Evolutionary conservation across 1,140 invertebrate genomes (phyloP).

Genomic region (Thereuonema tuberculata): DNA sequence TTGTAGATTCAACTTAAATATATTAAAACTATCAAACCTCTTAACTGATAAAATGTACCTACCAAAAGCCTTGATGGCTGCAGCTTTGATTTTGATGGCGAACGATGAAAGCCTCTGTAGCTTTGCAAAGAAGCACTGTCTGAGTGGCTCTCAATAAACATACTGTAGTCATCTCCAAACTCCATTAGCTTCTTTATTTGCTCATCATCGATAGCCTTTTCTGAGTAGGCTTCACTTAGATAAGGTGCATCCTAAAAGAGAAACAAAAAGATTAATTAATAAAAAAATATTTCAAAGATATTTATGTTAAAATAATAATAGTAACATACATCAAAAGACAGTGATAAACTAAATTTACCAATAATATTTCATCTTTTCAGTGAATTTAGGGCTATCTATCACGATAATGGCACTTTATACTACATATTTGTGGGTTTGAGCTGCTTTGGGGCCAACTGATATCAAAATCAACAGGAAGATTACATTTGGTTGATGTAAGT

Average conservation of each 20-base stretch:
- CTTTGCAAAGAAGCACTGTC: slow-evolving; percentile 14
- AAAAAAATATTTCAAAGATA: neutral
- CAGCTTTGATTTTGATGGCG: too few species aligned
- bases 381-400: too few species aligned
- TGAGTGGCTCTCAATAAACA: slow-evolving; percentile 59
- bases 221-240: slow-evolving; percentile 77
- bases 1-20: too few species aligned
- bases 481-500: too few species aligned
- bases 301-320: neutral
- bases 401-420: too few species aligned
- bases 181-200: slow-evolving; percentile 61
- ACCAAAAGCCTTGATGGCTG: too few species aligned
- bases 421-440: too few species aligned
- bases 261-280: neutral
- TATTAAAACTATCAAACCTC: too few species aligned
- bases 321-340: neutral
- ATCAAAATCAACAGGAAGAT: too few species aligned
- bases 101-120: neutral
- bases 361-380: neutral
- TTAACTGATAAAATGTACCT: too few species aligned
- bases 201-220: slow-evolving; percentile 68
- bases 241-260: slow-evolving; percentile 60
- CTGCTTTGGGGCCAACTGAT: too few species aligned
- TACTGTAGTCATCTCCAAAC: slow-evolving; percentile 81
- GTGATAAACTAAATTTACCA: neutral